Evolutionary conservation across 64 coral and sea anemone genomes (phyloP), one percentile per base, ranked within the genome.

Genomic region (Anthopleura sola): DNA sequence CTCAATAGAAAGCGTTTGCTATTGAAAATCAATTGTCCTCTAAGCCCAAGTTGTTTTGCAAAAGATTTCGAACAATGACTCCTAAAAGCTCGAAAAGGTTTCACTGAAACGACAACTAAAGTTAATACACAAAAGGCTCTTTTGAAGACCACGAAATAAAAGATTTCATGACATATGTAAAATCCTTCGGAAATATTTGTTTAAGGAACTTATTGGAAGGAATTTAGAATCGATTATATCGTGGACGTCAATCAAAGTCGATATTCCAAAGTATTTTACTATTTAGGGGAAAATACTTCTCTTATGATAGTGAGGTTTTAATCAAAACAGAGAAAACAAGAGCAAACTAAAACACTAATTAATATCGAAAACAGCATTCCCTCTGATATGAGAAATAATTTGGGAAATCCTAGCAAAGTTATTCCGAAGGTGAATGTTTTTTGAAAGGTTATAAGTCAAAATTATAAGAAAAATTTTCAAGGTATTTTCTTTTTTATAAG

Each of bases 1-100:
- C 44, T 79, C 37, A 38, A 79, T 15, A 71, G 66, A 71, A 71
- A 28, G n/a, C 66, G 31, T 71, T 71, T 32, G 14, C 66, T 32
- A 71, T 71, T 71, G 37, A 79, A 28, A 23, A 79, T 24, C 76
- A 10, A 79, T 79, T 79, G 76, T 79, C 20, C 47, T 10, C 37
- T 79, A 79, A 79, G 44, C 76, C 39, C 18, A 79, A 79, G 37
- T 79, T 79, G 76, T 79, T 79, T 79, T 79, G 76, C 19, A 79
- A 79, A 48, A 79, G 76, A 38, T 79, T 79, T 28, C 44, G 31
- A 79, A 79, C 76, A 79, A 79, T 37, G 44, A n/a, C 36, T n/a
- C 6, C 76, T 79, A 79, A 79, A 79, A 79, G 76, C 76, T n/a
- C 44, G 18, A 79, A 47, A 79, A 47, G 44, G 31, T 79, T 18